A percentile compares a stretch with the other conserved stretches of the same genome.
phyloP scores from a whole-genome alignment of 1,140 invertebrate genomes.

The Lycorma delicatula region DNA sequence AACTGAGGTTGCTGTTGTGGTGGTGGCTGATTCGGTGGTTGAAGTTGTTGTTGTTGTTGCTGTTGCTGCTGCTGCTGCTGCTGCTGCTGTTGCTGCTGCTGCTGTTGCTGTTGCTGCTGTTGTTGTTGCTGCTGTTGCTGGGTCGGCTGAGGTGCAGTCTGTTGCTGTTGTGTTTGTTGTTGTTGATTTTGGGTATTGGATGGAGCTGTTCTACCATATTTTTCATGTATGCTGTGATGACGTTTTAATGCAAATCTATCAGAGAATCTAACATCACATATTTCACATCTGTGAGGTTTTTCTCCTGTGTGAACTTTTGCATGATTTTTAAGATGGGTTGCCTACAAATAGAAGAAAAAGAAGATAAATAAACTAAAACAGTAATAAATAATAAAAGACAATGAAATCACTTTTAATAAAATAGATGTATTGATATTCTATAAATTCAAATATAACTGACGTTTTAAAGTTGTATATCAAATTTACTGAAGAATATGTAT shows the following conservation, averaged over 20 bases:
- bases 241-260: constrained; percentile 70
- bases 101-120: constrained; percentile 2
- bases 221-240: constrained; percentile 67
- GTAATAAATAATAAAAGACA: no score
- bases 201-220: constrained; percentile 52
- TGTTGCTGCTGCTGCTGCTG: constrained; percentile 3
- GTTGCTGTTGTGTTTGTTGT: constrained; percentile 8
- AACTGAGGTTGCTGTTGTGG: constrained; percentile 9
- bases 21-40: not conserved
- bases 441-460: no score
- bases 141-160: constrained; percentile 1
- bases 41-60: not conserved
- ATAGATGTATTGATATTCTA: no score
- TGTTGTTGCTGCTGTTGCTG: constrained; percentile 9
- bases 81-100: not conserved
- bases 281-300: constrained; percentile 53
- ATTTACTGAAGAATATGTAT: no score
- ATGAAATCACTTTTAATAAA: no score
- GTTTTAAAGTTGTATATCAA: no score
- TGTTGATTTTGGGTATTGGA: constrained; percentile 29
- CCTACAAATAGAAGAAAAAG: no score
- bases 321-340: constrained; percentile 79
- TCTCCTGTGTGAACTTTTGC: constrained; percentile 50
- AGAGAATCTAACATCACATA: constrained; percentile 77
- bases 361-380: no score